Evolutionary conservation across 2,113 vertebrate species (phyloP), one percentile per base, ranked within the genome.

Genomic region (Hystrix cristata): DNA sequence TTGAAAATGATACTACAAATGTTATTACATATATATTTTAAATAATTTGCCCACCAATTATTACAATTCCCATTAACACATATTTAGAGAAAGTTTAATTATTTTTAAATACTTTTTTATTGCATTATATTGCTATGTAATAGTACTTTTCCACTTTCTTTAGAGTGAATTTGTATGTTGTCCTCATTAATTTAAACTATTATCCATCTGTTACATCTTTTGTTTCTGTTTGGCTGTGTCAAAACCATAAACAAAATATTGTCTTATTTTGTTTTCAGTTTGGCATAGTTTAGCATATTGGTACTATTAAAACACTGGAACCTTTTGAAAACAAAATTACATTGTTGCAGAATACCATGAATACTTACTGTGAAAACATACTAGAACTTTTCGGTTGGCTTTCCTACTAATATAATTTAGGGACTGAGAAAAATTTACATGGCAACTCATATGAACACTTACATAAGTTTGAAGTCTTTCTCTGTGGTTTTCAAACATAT

Each of bases 211-310:
- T 87, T 84, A 2, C 57, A 9, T 65, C 38, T 82, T 81, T 94
- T 91, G 27, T 65, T 94, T 74, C 79, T 90, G 18, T 48, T 72
- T 55, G 12, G 4, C 80, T 79, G 86, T 80, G 31, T 9, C 18
- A 59, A 97, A 95, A 87, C n/a, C 11, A 64, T 92, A 67, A 90
- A 46, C 6, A 91, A 93, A 95, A 53, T 87, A n/a, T 13, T 64
- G 4, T 81, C 48, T 86, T 69, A 51, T 55, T 95, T 93, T 87
- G 34, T 25, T 38, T 95, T 79, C 71, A 46, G 11, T 12, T 60
- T 87, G 62, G 3, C 11, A 25, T 74, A 11, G 65, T 92, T 87
- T 92, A 94, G 65, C 7, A 53, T 86, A 53, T 79, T 29, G 27
- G 2, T 57, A 62, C 27, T 85, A 16, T 57, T 91, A 67, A 76